Conservation (phyloP, 1,140 invertebrate genomes). For the Drosophila littoralis region DNA sequence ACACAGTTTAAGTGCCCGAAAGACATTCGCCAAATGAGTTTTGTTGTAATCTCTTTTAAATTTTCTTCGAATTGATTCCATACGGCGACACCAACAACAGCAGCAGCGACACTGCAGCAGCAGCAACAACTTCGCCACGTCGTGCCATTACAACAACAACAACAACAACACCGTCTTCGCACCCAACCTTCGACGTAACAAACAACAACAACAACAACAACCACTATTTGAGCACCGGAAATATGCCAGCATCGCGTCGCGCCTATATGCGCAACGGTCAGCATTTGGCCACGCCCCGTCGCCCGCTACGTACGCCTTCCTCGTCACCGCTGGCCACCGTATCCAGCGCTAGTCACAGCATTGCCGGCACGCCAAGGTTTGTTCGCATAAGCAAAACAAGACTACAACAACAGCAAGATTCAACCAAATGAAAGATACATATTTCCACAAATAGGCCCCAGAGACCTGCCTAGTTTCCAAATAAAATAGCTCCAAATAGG, state of each 20-base stretch:
- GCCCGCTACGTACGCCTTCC: slow-evolving; percentile 76
- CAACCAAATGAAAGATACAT: slow-evolving; percentile 3
- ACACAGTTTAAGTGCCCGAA: slow-evolving; percentile 9
- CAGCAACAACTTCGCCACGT: slow-evolving; percentile 41
- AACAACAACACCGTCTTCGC: slow-evolving; percentile 6
- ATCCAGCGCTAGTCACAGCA: slow-evolving; percentile 70
- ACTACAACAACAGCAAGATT: slow-evolving; percentile 34
- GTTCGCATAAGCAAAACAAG: slow-evolving; percentile 57
- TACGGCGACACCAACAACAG: slow-evolving; percentile 55
- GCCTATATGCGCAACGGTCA: slow-evolving; percentile 60
- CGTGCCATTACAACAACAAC: slow-evolving; percentile 11
- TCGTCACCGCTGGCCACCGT: slow-evolving; percentile 80
- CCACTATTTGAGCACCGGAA: slow-evolving; percentile 46
- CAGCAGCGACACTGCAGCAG: slow-evolving; percentile 32
- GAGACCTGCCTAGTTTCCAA: slow-evolving; percentile 10
- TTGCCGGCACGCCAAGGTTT: slow-evolving; percentile 78
- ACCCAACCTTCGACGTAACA: slow-evolving; percentile 50
- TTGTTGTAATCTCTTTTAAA: slow-evolving; percentile 77
- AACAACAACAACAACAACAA: slow-evolving; percentile 61
- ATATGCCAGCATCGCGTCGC: slow-evolving; percentile 45
- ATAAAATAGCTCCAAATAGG: neutral
- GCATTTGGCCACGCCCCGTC: slow-evolving; percentile 68
- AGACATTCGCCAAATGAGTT: slow-evolving; percentile 31
- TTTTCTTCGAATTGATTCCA: slow-evolving; percentile 77
- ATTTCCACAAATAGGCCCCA: slow-evolving; percentile 11